A percentile compares a stretch with the other conserved stretches of the same genome.
These are phyloP conservation scores for Liasis olivaceus DNA, from an alignment of 2,797 vertebrate species.

Conservation along the genomic window DNA sequence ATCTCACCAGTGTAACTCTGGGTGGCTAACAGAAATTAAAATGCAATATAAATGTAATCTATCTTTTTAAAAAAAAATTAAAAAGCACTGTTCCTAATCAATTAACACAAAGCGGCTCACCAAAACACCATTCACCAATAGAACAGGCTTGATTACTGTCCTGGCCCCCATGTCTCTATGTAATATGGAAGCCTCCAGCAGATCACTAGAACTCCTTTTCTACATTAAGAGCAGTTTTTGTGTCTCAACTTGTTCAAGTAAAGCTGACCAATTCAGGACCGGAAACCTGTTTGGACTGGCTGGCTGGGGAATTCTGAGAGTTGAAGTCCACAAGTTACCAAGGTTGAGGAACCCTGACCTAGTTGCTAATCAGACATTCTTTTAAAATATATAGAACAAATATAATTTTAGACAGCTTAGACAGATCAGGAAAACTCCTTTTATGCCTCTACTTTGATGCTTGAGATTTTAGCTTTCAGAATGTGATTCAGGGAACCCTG, in stretches of 20 bases:
- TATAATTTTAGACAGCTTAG: background rate
- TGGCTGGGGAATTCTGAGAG: no score
- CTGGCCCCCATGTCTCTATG: background rate
- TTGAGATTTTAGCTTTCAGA: slow-evolving; percentile 3
- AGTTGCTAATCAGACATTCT: background rate
- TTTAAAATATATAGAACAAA: background rate
- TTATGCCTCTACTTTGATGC: slow-evolving; percentile 1
- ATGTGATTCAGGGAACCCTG: background rate
- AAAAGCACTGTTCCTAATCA: background rate
- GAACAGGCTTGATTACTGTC: background rate
- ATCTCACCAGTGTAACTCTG: background rate
- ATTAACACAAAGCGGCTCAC: background rate
- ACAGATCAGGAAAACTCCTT: background rate
- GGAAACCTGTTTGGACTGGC: background rate
- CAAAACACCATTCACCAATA: background rate
- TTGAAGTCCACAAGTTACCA: no score
- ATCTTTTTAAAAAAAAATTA: background rate
- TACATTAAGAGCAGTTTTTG: slow-evolving; percentile 32
- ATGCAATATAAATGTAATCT: background rate
- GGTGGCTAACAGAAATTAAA: background rate
- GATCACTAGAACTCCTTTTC: slow-evolving; percentile 4
- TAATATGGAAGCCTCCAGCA: background rate
- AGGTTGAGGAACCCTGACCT: no score
- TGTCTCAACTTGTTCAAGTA: background rate
- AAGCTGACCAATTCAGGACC: background rate